These are phyloP conservation scores for Picus viridis DNA, from an alignment of 2,797 vertebrate species.

Conservation along the genomic window DNA sequence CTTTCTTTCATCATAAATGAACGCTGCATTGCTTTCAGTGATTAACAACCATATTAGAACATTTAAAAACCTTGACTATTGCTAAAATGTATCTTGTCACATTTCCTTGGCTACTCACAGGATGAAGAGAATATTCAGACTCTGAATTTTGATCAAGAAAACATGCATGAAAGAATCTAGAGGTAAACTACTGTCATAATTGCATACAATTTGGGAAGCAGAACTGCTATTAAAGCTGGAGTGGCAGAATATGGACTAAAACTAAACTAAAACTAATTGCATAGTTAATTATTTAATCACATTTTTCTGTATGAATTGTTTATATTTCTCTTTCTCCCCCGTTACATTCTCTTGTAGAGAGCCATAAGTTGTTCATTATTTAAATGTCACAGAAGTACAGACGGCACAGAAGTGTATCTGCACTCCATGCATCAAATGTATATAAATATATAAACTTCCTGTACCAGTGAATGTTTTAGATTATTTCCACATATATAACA, in stretches of 20 bases:
- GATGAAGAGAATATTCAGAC: neutral
- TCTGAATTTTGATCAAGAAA: constrained; percentile 30
- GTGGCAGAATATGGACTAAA: neutral
- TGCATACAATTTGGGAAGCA: neutral
- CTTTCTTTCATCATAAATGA: constrained; percentile 34
- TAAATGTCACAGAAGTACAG: neutral
- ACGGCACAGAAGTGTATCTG: neutral
- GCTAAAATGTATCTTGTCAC: constrained; percentile 6
- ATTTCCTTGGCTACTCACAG: neutral
- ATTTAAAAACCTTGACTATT: constrained; percentile 17
- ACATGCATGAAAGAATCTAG: constrained; percentile 3
- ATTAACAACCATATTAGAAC: neutral
- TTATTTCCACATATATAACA: constrained; percentile 12
- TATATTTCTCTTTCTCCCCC: neutral
- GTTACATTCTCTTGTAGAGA: neutral
- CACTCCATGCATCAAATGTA: neutral
- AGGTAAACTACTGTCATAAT: neutral
- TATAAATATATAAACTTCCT: neutral
- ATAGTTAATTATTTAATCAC: neutral
- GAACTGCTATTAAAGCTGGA: neutral
- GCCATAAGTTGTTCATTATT: neutral
- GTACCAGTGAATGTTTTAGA: neutral
- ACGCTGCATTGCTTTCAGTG: neutral
- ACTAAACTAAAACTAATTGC: neutral
- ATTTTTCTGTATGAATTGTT: neutral